These are phyloP conservation scores for Lagopus muta DNA, from an alignment of 2,113 vertebrate genomes.

Conservation along the genomic window DNA sequence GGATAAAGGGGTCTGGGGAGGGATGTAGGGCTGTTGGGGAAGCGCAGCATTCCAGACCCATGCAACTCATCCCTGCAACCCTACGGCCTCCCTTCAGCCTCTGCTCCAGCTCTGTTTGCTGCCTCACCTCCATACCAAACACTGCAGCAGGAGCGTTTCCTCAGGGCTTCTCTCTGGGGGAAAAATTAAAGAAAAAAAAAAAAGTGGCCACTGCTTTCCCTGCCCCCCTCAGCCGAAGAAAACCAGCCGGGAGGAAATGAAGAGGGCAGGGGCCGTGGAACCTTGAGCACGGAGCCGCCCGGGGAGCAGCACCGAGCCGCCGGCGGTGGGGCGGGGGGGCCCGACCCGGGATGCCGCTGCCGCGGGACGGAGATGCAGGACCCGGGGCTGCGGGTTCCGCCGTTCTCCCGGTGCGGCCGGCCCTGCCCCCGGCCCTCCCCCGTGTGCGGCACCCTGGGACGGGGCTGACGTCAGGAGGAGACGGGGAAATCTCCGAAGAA, in stretches of 20 bases:
- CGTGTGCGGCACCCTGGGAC: slow-evolving; percentile 50
- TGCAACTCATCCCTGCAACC: fast-evolving
- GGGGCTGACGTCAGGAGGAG: slow-evolving; percentile 83
- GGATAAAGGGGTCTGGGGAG: not conserved
- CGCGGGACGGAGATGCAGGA: not conserved
- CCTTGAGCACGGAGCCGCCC: not conserved
- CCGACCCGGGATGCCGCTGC: not conserved
- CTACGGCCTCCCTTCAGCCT: not conserved
- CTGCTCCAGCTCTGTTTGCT: not conserved
- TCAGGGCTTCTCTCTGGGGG: not conserved
- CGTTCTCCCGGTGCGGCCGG: slow-evolving; percentile 28
- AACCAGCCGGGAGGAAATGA: not conserved
- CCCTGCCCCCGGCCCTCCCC: slow-evolving; percentile 66
- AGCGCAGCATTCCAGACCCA: not conserved
- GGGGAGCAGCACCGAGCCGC: not conserved
- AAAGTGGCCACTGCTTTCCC: not conserved
- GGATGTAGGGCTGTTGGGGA: not conserved
- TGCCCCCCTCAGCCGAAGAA: not conserved
- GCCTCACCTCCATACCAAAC: not conserved
- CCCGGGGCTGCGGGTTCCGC: not conserved
- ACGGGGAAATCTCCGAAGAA: slow-evolving; percentile 76
- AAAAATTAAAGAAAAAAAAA: too few species aligned
- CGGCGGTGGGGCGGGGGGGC: not conserved
- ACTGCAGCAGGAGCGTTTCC: not conserved
- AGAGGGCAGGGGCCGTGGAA: slow-evolving; percentile 1